Evolutionary conservation across 2,113 vertebrate genomes (phyloP).

Genomic region (Percopsis transmontana): DNA sequence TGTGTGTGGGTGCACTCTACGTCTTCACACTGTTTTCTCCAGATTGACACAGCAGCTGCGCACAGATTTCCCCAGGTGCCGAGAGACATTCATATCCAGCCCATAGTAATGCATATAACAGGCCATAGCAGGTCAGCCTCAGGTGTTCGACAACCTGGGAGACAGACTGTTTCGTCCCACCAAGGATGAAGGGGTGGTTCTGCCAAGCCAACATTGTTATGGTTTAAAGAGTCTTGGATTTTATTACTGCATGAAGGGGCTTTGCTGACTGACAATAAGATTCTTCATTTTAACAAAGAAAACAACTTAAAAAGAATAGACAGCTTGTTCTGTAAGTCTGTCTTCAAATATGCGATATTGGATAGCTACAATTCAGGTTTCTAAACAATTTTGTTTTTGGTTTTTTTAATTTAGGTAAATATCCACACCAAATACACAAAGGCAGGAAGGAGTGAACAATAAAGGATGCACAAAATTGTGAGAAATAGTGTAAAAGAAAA

Average conservation of each 20-base stretch:
- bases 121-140: not conserved
- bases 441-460: no score
- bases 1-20: not conserved
- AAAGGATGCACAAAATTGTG: no score
- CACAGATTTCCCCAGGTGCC: conserved; percentile 2
- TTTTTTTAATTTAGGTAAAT: no score
- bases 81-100: conserved; percentile 10
- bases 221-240: conserved; percentile 30
- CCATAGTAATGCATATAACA: not conserved
- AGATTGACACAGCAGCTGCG: not conserved
- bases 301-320: no score
- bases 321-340: not conserved
- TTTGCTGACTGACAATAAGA: not conserved
- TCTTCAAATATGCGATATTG: not conserved
- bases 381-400: no score
- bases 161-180: no score
- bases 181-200: not conserved
- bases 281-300: conserved; percentile 7
- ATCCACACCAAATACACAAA: no score
- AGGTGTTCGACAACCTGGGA: conserved; percentile 16
- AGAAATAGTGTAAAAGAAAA: no score
- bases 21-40: not conserved
- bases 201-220: conserved; percentile 23
- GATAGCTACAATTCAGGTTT: not conserved
- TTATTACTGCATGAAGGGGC: conserved; percentile 24